Percentiles rank a stretch among this genome's conserved stretches.
Evolutionary conservation across 2,888 invertebrate genomes (phyloP).

Genomic region (Oxycera nigricornis): DNA sequence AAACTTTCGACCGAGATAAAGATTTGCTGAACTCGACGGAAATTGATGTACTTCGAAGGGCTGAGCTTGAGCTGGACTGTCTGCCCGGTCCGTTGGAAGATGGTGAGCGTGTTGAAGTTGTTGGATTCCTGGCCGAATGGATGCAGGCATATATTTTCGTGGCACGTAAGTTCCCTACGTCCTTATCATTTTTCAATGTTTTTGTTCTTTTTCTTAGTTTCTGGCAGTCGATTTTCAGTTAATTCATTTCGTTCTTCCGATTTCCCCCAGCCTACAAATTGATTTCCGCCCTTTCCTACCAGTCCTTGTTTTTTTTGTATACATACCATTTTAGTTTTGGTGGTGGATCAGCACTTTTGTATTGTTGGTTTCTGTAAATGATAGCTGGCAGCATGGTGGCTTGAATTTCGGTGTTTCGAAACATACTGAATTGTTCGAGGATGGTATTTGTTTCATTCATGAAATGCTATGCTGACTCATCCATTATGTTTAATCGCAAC

Average conservation of each 20-base stretch:
- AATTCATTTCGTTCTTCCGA: constrained; percentile 4
- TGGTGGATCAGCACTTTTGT: constrained; percentile 34
- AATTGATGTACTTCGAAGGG: constrained; percentile 4
- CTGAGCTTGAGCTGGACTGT: constrained; percentile 7
- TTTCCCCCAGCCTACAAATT: constrained; percentile 4
- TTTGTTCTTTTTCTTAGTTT: constrained; percentile 26
- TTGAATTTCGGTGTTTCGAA: not conserved
- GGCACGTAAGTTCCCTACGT: constrained; percentile 67
- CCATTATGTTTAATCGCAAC: too few species aligned
- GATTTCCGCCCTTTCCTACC: not conserved
- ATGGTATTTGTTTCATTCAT: too few species aligned
- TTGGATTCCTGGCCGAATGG: constrained; percentile 75
- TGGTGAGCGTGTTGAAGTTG: constrained; percentile 59
- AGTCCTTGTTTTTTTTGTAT: constrained; percentile 3
- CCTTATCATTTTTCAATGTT: not conserved
- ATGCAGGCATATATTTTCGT: constrained; percentile 73
- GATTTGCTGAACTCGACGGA: constrained; percentile 30
- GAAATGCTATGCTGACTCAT: too few species aligned
- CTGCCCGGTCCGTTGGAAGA: constrained; percentile 5
- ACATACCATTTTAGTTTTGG: constrained; percentile 20
- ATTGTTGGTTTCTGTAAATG: not conserved
- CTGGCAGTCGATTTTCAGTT: not conserved
- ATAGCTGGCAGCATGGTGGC: constrained; percentile 14
- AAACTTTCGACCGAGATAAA: constrained; percentile 45
- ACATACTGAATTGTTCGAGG: too few species aligned